Evolutionary conservation across 2,888 invertebrate species (phyloP).

Genomic region (Stegana nigrithorax): DNA sequence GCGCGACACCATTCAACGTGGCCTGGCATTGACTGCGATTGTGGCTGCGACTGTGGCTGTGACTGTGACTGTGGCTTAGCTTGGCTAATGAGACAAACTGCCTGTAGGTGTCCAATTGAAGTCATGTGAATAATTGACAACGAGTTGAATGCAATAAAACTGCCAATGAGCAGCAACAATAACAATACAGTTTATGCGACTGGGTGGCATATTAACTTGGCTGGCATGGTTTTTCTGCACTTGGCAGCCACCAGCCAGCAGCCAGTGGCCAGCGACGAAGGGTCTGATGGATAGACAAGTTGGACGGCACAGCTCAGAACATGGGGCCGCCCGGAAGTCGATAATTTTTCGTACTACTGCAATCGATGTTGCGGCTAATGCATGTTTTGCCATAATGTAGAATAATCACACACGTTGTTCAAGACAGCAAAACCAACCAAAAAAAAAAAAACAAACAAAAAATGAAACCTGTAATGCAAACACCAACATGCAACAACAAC

Average conservation of each 20-base stretch:
- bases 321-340: conserved; percentile 8
- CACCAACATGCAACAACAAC: background rate
- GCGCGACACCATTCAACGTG: background rate
- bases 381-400: conserved; percentile 5
- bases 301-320: no score
- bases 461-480: no score
- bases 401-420: background rate
- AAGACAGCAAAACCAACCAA: background rate
- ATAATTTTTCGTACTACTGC: conserved; percentile 13
- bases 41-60: no score
- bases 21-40: background rate
- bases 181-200: background rate
- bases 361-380: background rate
- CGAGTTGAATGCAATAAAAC: conserved; percentile 11
- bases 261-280: no score
- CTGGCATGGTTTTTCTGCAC: background rate
- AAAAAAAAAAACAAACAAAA: no score
- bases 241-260: no score
- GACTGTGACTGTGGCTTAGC: no score
- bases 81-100: conserved; percentile 53
- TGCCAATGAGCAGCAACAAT: conserved; percentile 9
- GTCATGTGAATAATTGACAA: conserved; percentile 17
- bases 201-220: conserved; percentile 13
- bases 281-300: no score
- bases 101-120: conserved; percentile 34